These are phyloP conservation scores for Sebastes vulpes DNA, from an alignment of 2,797 vertebrate species.

Conservation along the genomic window DNA sequence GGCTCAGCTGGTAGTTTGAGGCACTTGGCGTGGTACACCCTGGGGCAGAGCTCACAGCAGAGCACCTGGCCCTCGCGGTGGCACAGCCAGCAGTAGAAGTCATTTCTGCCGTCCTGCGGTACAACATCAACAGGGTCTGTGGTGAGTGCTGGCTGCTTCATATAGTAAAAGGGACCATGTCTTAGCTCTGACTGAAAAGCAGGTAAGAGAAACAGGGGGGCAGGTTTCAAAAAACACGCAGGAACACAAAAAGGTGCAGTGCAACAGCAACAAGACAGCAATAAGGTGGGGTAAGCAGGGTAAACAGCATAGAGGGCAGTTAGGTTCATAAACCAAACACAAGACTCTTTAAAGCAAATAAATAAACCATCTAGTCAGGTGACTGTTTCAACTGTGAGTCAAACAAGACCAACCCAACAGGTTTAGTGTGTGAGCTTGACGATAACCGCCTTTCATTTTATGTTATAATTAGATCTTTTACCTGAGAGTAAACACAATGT, in stretches of 20 bases:
- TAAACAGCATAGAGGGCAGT: constrained; percentile 52
- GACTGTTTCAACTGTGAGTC: constrained; percentile 22
- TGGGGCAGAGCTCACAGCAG: constrained; percentile 99
- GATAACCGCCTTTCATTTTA: neutral
- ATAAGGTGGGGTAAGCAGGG: constrained; percentile 71
- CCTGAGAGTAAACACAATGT: constrained; percentile 2
- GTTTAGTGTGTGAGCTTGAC: constrained; percentile 34
- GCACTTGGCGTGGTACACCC: constrained; percentile 99
- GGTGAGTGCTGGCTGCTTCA: constrained; percentile 93
- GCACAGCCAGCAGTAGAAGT: constrained; percentile 99
- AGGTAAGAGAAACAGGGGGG: constrained; percentile 97
- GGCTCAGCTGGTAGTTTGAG: constrained; percentile 97
- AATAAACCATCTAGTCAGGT: constrained; percentile 14
- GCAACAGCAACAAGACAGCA: constrained; percentile 82
- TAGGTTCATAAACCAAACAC: constrained; percentile 41
- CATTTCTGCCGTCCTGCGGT: constrained; percentile 99
- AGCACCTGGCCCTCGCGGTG: constrained; percentile 98
- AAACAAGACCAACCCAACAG: constrained; percentile 30
- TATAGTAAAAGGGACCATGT: constrained; percentile 99
- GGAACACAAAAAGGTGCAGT: constrained; percentile 85
- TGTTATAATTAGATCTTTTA: neutral
- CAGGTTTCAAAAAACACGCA: constrained; percentile 95
- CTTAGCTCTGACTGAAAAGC: constrained; percentile 99
- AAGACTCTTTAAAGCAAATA: constrained; percentile 3
- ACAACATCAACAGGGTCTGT: constrained; percentile 99